Percentiles rank a stretch among this genome's conserved stretches.
Evolutionary conservation across 2,797 vertebrate species (phyloP).

Genomic region (Acanthurus lineatus): DNA sequence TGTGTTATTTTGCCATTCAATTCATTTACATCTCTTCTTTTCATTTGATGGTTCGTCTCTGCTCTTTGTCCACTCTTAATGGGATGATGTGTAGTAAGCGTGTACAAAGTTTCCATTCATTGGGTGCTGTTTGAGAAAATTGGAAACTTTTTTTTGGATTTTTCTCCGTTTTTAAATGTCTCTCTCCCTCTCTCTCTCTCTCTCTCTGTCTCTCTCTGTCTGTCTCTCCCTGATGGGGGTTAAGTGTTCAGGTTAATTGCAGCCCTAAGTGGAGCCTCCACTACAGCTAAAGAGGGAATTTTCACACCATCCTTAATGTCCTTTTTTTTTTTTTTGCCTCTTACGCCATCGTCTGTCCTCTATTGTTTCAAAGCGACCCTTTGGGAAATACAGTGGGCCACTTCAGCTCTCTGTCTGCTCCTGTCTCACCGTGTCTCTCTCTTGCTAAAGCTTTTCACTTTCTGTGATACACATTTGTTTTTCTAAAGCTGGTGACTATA

Average conservation of each 20-base stretch:
- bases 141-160: not conserved
- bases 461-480: not conserved
- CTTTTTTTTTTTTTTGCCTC: conserved; percentile 12
- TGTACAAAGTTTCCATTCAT: conserved; percentile 13
- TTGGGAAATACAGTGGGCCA: conserved; percentile 48
- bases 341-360: conserved; percentile 57
- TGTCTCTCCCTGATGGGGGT: conserved; percentile 69
- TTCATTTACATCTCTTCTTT: conserved; percentile 18
- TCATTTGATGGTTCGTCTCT: not conserved
- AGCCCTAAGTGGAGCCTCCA: conserved; percentile 67
- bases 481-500: conserved; percentile 21
- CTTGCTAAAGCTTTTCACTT: not conserved
- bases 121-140: conserved; percentile 12
- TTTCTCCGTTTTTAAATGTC: conserved; percentile 15
- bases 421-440: conserved; percentile 10
- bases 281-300: conserved; percentile 61
- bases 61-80: not conserved
- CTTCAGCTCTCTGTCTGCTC: conserved; percentile 25
- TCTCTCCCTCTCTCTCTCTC: conserved; percentile 32
- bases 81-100: not conserved
- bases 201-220: conserved; percentile 25
- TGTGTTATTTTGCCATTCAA: conserved; percentile 11
- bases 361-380: conserved; percentile 66
- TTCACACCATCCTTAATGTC: conserved; percentile 65
- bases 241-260: conserved; percentile 80